A percentile compares a stretch with the other conserved stretches of the same genome.
phyloP scores from a whole-genome alignment of 2,888 invertebrate genomes.

The Anodontia alba region DNA sequence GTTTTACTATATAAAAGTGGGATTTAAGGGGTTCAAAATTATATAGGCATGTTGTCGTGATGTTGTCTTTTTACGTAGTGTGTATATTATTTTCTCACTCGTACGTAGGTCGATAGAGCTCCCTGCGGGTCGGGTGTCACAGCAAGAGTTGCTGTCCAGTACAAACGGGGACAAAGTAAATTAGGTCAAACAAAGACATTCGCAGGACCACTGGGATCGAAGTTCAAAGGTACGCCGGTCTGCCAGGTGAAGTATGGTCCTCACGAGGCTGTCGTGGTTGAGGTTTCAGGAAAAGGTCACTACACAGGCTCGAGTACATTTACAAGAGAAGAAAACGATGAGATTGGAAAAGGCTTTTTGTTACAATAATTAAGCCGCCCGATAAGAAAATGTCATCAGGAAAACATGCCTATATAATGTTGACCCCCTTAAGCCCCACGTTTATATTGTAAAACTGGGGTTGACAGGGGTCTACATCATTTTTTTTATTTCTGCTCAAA shows the following conservation, averaged over 20 bases:
- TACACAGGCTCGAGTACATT: constrained; percentile 78
- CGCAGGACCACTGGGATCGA: constrained; percentile 72
- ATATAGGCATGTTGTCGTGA: no score
- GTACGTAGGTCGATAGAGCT: constrained; percentile 83
- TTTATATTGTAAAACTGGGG: no score
- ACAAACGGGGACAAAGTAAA: constrained; percentile 68
- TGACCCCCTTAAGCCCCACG: no score
- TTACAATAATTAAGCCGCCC: no score
- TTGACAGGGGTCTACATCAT: no score
- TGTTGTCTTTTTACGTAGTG: no score
- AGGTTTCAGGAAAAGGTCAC: constrained; percentile 81
- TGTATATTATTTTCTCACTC: not conserved
- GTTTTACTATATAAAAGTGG: no score
- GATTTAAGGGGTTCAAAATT: no score
- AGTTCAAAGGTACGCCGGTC: constrained; percentile 68
- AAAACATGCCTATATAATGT: no score
- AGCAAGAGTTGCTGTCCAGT: constrained; percentile 83
- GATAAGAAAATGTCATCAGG: no score
- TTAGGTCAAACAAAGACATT: constrained; percentile 77
- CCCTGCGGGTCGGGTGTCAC: constrained; percentile 84
- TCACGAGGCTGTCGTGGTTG: constrained; percentile 81
- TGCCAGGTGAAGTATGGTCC: constrained; percentile 61
- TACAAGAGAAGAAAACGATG: constrained; percentile 81
- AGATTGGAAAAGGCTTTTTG: constrained; percentile 80
- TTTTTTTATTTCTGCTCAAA: no score